Conservation (phyloP, 2,888 invertebrate genomes). For the Drosophila neonasuta region DNA sequence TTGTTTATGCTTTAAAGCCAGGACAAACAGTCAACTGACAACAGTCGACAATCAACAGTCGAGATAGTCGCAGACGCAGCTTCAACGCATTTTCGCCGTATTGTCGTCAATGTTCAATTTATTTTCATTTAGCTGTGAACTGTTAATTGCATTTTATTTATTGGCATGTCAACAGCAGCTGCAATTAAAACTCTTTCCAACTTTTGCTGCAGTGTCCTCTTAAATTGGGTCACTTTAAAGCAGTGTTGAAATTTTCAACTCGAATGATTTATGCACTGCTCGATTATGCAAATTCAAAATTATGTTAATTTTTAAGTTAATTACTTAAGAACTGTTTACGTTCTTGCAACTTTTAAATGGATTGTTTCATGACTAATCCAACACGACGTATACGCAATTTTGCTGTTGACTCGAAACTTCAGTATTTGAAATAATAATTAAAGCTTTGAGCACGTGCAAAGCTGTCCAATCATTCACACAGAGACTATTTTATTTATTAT, state of each 20-base stretch:
- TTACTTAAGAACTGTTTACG: not conserved
- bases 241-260: not conserved
- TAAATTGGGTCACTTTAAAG: slow-evolving; percentile 51
- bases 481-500: slow-evolving; percentile 11
- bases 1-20: not conserved
- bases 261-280: slow-evolving; percentile 10
- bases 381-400: slow-evolving; percentile 19
- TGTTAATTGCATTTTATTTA: slow-evolving; percentile 76
- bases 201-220: not conserved
- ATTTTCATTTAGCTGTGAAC: slow-evolving; percentile 65
- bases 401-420: not conserved
- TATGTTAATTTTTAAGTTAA: not conserved
- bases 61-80: slow-evolving; percentile 11
- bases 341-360: not conserved
- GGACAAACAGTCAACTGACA: slow-evolving; percentile 23
- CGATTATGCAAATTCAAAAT: not conserved
- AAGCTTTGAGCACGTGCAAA: slow-evolving; percentile 9
- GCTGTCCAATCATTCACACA: slow-evolving; percentile 4
- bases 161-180: slow-evolving; percentile 73
- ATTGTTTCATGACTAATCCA: slow-evolving; percentile 1
- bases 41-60: slow-evolving; percentile 16
- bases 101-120: slow-evolving; percentile 67
- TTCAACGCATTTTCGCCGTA: slow-evolving; percentile 44
- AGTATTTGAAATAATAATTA: not conserved
- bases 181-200: slow-evolving; percentile 54